Evolutionary conservation across 1,140 invertebrate species (phyloP).

Genomic region (Lordiphosa collinella): DNA sequence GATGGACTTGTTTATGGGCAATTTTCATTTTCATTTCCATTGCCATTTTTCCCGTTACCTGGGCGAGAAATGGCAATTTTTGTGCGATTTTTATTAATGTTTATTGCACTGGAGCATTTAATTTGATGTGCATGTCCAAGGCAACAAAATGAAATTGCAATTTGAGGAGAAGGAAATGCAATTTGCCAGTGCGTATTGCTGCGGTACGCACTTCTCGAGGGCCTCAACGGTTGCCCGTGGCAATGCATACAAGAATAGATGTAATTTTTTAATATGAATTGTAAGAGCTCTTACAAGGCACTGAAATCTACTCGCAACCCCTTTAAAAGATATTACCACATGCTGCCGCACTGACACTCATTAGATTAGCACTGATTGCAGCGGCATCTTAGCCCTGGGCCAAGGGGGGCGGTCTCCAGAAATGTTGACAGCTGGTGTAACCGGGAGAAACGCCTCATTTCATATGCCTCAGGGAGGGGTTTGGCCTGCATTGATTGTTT

Average conservation of each 20-base stretch:
- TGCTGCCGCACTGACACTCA: conserved; percentile 46
- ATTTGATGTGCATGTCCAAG: conserved; percentile 52
- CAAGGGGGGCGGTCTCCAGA: neutral
- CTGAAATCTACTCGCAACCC: no score
- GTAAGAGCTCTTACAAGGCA: no score
- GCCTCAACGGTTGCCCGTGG: no score
- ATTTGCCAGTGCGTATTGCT: conserved; percentile 64
- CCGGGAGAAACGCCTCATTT: conserved; percentile 34
- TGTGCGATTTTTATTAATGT: conserved; percentile 75
- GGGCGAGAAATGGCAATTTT: conserved; percentile 47
- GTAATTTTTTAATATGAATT: no score
- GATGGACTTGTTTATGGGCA: conserved; percentile 77
- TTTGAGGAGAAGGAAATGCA: conserved; percentile 44
- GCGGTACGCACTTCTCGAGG: conserved; percentile 3
- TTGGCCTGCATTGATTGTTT: conserved; percentile 64
- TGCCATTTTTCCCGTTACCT: conserved; percentile 18
- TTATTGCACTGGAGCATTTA: conserved; percentile 66
- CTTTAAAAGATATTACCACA: conserved; percentile 21
- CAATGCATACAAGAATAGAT: no score
- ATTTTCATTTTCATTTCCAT: conserved; percentile 42
- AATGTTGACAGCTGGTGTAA: conserved; percentile 56
- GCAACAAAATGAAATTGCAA: conserved; percentile 42
- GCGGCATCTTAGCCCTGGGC: neutral
- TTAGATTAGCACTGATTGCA: conserved; percentile 66
- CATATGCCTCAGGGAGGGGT: conserved; percentile 18